These are phyloP conservation scores for Netelia melanura DNA, from an alignment of 2,888 invertebrate genomes.

Conservation along the genomic window DNA sequence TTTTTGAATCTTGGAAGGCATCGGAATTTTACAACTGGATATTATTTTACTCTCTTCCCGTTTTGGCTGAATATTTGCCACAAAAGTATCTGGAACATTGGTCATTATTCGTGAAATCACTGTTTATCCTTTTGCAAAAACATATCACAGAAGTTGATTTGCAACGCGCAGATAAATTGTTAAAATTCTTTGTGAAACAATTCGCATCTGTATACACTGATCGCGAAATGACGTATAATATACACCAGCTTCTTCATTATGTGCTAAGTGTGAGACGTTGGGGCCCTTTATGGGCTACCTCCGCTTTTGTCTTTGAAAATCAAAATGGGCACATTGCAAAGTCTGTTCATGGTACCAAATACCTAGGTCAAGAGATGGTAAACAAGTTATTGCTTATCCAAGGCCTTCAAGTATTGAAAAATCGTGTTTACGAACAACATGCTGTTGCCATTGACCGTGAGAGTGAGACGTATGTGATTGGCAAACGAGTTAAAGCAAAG, in stretches of 20 bases:
- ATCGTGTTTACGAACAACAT: conserved; percentile 28
- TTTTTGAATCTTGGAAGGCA: conserved; percentile 64
- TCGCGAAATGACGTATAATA: conserved; percentile 68
- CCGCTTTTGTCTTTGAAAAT: conserved; percentile 71
- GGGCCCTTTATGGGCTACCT: conserved; percentile 70
- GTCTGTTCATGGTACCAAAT: conserved; percentile 66
- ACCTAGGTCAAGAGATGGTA: conserved; percentile 64
- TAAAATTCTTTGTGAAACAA: conserved; percentile 69
- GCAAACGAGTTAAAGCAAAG: conserved; percentile 24
- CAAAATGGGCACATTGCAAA: conserved; percentile 68
- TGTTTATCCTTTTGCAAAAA: conserved; percentile 66
- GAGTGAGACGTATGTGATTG: neutral
- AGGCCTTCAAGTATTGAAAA: conserved; percentile 64
- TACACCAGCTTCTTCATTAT: conserved; percentile 72
- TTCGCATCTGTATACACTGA: conserved; percentile 62
- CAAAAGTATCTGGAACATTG: conserved; percentile 70
- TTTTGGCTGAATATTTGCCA: conserved; percentile 60
- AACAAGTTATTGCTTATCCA: conserved; percentile 66
- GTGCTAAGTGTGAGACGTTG: conserved; percentile 64
- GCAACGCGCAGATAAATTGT: conserved; percentile 51
- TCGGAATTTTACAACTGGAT: conserved; percentile 69
- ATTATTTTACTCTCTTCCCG: conserved; percentile 70
- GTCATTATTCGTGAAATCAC: conserved; percentile 66
- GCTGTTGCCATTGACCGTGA: neutral
- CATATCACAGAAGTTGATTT: conserved; percentile 57